Evolutionary conservation across 2,797 vertebrate genomes (phyloP), one percentile per base, ranked within the genome.

Genomic region (Erethizon dorsatum): DNA sequence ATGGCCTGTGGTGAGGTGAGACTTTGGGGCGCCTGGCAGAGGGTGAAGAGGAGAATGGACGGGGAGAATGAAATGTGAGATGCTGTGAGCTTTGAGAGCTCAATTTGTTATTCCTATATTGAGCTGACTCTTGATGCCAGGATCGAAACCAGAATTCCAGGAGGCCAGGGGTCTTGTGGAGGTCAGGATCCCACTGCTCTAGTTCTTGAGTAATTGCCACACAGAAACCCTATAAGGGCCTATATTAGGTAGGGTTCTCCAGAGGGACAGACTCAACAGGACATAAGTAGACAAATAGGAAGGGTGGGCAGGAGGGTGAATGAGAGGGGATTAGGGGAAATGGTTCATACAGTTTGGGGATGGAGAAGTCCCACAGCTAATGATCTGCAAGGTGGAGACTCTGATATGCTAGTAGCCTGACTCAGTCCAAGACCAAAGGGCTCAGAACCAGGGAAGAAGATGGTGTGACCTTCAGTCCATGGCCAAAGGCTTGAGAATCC

Each of bases 1-100:
- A 1, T 15, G 24, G 59, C 6, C 1, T 1, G 7, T 8, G 8
- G 12, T 12, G 10, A 31, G 61, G 37, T 4, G 22, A 47, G 52
- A 24, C 5, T 17, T 75, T 9, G 6, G 50, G 20, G 63, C 2
- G 4, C 33, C 63, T 37, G 75, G 26, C 15, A 33, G 75, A 69
- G n/a, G 50, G 5, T 5, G 13, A 37, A 5, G 33, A 15, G 47
- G 54, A 65, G 7, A 18, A 7, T 3, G 12, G 28, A 8, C 18
- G 4, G 56, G 59, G 50, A 85, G 65, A 14, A 22, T 9, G 31
- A 37, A 14, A 5, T 2, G 1, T 15, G 63, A 90, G 52, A 14
- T 47, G 15, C 22, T 52, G 11, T 4, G 28, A 52, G 24, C 37
- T 90, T 41, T 63, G 59, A 78, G 50, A 84, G 59, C 85, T n/a